These are phyloP conservation scores for Xylota segnis DNA, from an alignment of 2,888 invertebrate species.

Conservation along the genomic window DNA sequence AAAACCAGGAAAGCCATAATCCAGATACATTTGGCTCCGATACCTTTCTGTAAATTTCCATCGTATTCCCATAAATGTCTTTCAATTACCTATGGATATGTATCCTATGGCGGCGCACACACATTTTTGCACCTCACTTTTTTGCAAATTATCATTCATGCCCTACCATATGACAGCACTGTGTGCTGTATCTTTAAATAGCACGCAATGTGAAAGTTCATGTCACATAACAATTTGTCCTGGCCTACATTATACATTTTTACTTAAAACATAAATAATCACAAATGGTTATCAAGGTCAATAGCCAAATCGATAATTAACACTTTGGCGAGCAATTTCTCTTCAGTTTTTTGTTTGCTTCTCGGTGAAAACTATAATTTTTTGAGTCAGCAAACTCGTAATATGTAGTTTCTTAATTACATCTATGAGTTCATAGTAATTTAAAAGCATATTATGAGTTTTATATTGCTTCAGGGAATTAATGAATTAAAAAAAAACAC, in stretches of 20 bases:
- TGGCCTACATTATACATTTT: neutral
- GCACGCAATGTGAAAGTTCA: constrained; percentile 13
- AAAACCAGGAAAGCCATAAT: no score
- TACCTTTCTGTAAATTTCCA: no score
- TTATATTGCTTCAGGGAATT: constrained; percentile 17
- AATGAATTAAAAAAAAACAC: neutral
- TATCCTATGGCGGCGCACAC: no score
- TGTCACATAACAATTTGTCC: constrained; percentile 5
- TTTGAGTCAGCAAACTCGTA: constrained; percentile 1
- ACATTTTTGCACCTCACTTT: neutral
- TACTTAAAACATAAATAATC: constrained; percentile 4
- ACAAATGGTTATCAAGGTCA: neutral
- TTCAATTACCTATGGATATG: no score
- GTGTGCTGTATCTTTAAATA: neutral
- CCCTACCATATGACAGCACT: neutral
- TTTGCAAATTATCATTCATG: neutral
- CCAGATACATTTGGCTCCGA: no score
- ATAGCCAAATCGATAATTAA: constrained; percentile 16
- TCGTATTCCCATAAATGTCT: no score
- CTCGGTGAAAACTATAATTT: constrained; percentile 1
- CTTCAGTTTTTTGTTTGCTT: neutral
- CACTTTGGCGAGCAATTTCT: neutral
- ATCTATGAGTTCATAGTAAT: constrained; percentile 30
- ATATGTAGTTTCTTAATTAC: constrained; percentile 8
- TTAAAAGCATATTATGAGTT: constrained; percentile 19